Evolutionary conservation across 1,140 invertebrate genomes (phyloP).

Genomic region (Gryon sp.): DNA sequence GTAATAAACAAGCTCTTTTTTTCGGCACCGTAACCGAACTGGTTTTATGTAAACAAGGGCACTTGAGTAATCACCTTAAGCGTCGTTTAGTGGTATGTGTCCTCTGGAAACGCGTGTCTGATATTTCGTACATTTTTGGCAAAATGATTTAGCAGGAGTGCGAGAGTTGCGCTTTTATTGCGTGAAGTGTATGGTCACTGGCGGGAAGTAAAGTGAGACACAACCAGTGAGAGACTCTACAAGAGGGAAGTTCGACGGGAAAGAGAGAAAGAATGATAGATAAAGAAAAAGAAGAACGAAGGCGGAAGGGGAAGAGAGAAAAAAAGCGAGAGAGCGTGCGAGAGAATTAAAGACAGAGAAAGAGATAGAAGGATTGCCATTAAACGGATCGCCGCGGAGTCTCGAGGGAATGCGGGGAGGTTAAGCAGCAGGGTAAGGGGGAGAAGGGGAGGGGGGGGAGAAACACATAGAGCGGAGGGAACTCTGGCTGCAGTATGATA

Average conservation of each 20-base stretch:
- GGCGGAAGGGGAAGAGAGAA: constrained; percentile 21
- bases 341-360: constrained; percentile 27
- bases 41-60: too few species aligned
- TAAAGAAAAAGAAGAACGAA: too few species aligned
- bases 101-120: not conserved
- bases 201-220: constrained; percentile 57
- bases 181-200: constrained; percentile 56
- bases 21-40: too few species aligned
- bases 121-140: constrained; percentile 23
- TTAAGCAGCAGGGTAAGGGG: too few species aligned
- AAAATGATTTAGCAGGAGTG: constrained; percentile 39
- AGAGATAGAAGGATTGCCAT: constrained; percentile 38
- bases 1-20: too few species aligned
- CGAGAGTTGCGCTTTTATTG: constrained; percentile 42
- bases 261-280: too few species aligned
- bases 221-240: too few species aligned
- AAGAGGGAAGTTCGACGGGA: too few species aligned
- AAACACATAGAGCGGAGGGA: constrained; percentile 26
- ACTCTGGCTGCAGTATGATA: constrained; percentile 76
- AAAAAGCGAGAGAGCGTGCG: constrained; percentile 25
- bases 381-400: constrained; percentile 51
- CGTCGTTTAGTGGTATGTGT: not conserved
- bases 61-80: too few species aligned
- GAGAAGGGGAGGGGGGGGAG: constrained; percentile 13
- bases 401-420: constrained; percentile 7